These are phyloP conservation scores for Ceratoteleas bidentatus DNA, from an alignment of 1,140 invertebrate genomes.

Conservation along the genomic window DNA sequence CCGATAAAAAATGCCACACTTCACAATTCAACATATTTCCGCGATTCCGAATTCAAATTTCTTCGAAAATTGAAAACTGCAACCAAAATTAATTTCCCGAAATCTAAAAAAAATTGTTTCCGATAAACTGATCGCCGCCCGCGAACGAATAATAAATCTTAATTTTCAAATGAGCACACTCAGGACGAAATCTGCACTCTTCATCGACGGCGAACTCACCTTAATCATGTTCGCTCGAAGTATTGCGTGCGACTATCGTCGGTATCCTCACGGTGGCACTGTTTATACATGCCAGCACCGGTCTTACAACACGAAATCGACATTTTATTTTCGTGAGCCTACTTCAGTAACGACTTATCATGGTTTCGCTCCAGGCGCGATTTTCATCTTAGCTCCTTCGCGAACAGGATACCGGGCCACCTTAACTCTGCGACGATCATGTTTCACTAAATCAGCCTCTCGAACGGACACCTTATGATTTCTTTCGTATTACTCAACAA, in stretches of 20 bases:
- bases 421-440: constrained; percentile 19
- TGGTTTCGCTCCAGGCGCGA: constrained; percentile 39
- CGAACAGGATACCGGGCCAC: constrained; percentile 47
- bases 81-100: no score
- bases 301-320: constrained; percentile 70
- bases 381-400: constrained; percentile 54
- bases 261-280: constrained; percentile 67
- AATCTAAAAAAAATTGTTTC: no score
- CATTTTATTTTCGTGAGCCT: constrained; percentile 72
- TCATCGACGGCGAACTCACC: constrained; percentile 66
- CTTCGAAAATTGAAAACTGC: no score
- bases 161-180: no score
- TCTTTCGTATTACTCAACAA: constrained; percentile 23
- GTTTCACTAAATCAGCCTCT: constrained; percentile 1
- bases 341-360: constrained; percentile 52
- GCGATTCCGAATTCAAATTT: no score
- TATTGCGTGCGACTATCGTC: constrained; percentile 70
- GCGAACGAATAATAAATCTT: no score
- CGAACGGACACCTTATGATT: constrained; percentile 9
- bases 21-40: no score
- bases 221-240: constrained; percentile 74
- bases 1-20: no score
- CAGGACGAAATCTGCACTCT: constrained; percentile 8
- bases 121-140: no score
- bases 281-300: constrained; percentile 68